Conservation (phyloP, 2,888 invertebrate species). For the Phyto melanocephala region DNA sequence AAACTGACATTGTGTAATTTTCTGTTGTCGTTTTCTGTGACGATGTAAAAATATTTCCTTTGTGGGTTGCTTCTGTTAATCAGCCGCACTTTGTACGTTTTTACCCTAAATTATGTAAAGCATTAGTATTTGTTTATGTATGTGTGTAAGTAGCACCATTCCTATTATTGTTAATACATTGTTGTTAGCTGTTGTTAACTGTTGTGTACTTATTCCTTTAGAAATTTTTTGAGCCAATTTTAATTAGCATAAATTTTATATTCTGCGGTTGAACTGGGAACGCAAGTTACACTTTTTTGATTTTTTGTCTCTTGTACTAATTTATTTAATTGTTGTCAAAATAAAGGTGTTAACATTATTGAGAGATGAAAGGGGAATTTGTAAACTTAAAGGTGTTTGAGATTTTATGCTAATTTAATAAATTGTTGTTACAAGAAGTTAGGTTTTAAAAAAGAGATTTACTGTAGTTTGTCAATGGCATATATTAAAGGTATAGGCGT, state of each 20-base stretch:
- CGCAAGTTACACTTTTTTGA: not conserved
- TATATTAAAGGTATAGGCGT: too few species aligned
- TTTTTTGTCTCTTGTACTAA: not conserved
- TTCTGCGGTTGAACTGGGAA: not conserved
- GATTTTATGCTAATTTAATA: not conserved
- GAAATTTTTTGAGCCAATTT: not conserved
- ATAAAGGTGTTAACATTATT: not conserved
- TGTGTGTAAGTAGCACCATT: not conserved
- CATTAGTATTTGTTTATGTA: too few species aligned
- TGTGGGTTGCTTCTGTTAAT: too few species aligned
- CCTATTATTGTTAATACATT: not conserved
- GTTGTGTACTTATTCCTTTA: not conserved
- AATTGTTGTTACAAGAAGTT: not conserved
- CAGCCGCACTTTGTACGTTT: too few species aligned
- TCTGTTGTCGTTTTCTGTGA: too few species aligned
- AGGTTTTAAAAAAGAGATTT: not conserved
- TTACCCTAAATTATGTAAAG: too few species aligned
- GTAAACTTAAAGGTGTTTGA: not conserved
- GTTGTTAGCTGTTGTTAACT: too few species aligned
- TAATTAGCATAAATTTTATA: constrained; percentile 28
- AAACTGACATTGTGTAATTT: too few species aligned
- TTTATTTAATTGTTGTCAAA: not conserved
- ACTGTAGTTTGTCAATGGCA: not conserved
- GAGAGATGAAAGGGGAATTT: not conserved
- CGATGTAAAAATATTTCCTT: too few species aligned